Conservation (phyloP, 2,113 vertebrate species). For the Pseudonaja textilis region DNA sequence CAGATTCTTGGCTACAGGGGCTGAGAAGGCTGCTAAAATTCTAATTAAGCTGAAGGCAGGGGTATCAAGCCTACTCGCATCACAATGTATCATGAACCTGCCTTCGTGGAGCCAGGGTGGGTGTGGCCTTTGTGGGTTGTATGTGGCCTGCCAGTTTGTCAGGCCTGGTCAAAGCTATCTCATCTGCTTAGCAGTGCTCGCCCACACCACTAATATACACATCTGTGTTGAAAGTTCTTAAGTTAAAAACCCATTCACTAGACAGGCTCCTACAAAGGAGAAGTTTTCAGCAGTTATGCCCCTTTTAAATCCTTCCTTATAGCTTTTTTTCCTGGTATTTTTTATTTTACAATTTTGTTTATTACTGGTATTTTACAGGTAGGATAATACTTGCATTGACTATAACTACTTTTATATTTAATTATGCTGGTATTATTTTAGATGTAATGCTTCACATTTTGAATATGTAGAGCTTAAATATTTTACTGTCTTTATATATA, state of each 20-base stretch:
- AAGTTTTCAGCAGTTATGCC: not conserved
- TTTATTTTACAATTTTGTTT: not conserved
- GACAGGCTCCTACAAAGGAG: not conserved
- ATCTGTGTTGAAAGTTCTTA: not conserved
- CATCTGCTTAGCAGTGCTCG: not conserved
- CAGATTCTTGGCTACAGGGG: not conserved
- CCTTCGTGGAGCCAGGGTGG: too few relatives aligned
- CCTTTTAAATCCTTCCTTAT: not conserved
- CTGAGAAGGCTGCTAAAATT: not conserved
- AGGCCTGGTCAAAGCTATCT: not conserved
- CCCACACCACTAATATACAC: not conserved
- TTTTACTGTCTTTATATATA: not conserved
- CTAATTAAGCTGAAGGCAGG: not conserved
- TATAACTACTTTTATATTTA: not conserved
- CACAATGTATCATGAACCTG: too few relatives aligned
- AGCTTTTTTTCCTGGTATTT: not conserved
- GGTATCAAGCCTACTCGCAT: too few relatives aligned
- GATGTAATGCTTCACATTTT: not conserved
- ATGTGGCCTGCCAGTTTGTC: too few relatives aligned
- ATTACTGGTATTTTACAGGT: not conserved
- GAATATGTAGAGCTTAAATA: not conserved
- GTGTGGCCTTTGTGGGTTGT: too few relatives aligned
- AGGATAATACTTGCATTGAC: not conserved
- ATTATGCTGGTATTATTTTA: not conserved
- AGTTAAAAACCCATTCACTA: not conserved